These are phyloP conservation scores for Pristionchus maxplancki DNA, from an alignment of 2,888 invertebrate species.

Conservation along the genomic window DNA sequence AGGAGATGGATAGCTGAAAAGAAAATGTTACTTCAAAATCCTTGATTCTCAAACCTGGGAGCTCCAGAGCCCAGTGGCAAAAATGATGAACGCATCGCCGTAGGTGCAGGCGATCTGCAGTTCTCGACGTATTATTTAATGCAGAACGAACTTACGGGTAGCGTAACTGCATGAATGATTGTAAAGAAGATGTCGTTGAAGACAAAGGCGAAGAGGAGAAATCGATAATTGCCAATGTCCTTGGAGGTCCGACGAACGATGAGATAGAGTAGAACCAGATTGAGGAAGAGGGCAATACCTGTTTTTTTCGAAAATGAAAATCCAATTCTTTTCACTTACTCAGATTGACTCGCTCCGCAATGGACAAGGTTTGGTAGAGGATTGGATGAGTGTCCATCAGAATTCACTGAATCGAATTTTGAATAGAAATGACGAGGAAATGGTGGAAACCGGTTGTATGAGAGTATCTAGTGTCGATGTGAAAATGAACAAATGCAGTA, in stretches of 20 bases:
- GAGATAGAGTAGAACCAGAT: neutral
- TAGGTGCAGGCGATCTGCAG: conserved; percentile 15
- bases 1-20: neutral
- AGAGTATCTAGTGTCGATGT: no score
- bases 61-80: neutral
- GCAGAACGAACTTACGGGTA: neutral
- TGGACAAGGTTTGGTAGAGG: neutral
- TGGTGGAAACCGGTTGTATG: no score
- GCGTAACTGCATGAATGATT: neutral
- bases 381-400: neutral
- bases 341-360: neutral
- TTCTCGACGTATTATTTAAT: no score
- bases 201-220: neutral
- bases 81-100: conserved; percentile 18
- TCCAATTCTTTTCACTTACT: neutral
- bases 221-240: neutral
- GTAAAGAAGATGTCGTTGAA: conserved; percentile 23
- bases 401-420: neutral
- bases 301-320: neutral
- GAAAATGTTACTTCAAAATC: neutral
- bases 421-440: neutral
- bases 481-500: no score
- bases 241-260: neutral
- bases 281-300: neutral
- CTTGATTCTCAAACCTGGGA: neutral